Percentiles rank a stretch among this genome's conserved stretches.
Evolutionary conservation across 1,140 invertebrate genomes (phyloP).

Genomic region (Polypedilum vanderplanki): DNA sequence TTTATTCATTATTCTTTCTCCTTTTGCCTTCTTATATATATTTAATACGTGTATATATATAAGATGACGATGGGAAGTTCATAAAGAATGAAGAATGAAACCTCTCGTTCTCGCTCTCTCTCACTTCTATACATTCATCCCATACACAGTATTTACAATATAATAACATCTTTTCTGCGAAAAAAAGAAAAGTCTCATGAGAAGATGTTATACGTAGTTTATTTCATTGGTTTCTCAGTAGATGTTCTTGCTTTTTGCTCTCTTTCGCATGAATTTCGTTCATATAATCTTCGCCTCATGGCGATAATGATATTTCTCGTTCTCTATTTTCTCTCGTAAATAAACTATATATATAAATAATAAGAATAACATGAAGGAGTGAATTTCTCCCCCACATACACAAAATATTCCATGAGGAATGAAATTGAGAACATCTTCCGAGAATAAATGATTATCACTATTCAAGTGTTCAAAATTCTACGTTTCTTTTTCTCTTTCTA

Average conservation of each 20-base stretch:
- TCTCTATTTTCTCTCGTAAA: neutral
- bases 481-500: neutral
- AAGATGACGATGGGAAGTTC: neutral
- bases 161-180: constrained; percentile 2
- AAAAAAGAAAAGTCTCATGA: constrained; percentile 4
- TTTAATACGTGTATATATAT: neutral
- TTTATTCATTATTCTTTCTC: too few relatives aligned
- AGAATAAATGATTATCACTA: constrained; percentile 1
- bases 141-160: constrained; percentile 19
- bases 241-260: neutral
- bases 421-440: neutral
- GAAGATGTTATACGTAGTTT: neutral
- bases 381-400: neutral
- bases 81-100: neutral
- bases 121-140: neutral
- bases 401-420: neutral
- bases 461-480: neutral
- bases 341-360: too few relatives aligned
- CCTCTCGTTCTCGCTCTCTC: neutral
- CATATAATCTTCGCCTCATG: neutral
- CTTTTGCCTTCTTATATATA: too few relatives aligned
- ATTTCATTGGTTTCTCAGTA: neutral
- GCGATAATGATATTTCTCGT: neutral
- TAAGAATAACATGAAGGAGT: too few relatives aligned
- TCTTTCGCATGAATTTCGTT: constrained; percentile 8